Percentiles rank a stretch among this genome's conserved stretches.
Conservation (phyloP, 2,797 vertebrate genomes). For the Leuciscus waleckii region DNA sequence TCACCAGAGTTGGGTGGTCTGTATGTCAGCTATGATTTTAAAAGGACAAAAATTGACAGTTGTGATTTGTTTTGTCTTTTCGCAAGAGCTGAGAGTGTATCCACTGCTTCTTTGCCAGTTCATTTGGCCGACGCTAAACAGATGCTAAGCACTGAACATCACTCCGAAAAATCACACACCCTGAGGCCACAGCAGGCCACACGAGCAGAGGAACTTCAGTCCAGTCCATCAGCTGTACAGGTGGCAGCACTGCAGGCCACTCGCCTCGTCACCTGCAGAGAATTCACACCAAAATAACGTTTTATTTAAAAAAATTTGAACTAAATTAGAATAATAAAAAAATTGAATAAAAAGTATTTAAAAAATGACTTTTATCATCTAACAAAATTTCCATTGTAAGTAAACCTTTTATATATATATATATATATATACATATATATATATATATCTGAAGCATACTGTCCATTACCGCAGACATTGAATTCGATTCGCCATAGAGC, state of each 20-base stretch:
- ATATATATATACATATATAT: no score
- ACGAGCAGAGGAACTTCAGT: slow-evolving; percentile 25
- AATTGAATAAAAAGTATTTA: not conserved
- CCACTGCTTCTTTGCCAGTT: slow-evolving; percentile 14
- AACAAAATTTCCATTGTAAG: not conserved
- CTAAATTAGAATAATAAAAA: no score
- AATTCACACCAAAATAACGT: slow-evolving; percentile 11
- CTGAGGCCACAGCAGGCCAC: slow-evolving; percentile 46
- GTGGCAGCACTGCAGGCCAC: slow-evolving; percentile 51
- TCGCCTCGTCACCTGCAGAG: slow-evolving; percentile 50
- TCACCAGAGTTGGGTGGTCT: not conserved
- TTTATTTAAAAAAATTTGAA: not conserved
- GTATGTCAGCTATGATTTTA: not conserved
- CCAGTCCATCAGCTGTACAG: slow-evolving; percentile 45
- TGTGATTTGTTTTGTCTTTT: slow-evolving; percentile 14
- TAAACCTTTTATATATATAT: not conserved
- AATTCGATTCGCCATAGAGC: not conserved
- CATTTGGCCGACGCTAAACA: slow-evolving; percentile 41
- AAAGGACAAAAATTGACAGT: not conserved
- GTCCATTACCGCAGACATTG: not conserved
- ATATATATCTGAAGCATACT: not conserved
- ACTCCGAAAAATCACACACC: slow-evolving; percentile 45
- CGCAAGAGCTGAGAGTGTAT: slow-evolving; percentile 10
- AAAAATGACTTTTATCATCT: not conserved
- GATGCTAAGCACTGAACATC: slow-evolving; percentile 55